phyloP scores from a whole-genome alignment of 2,113 vertebrate genomes.

The Tautogolabrus adspersus region DNA sequence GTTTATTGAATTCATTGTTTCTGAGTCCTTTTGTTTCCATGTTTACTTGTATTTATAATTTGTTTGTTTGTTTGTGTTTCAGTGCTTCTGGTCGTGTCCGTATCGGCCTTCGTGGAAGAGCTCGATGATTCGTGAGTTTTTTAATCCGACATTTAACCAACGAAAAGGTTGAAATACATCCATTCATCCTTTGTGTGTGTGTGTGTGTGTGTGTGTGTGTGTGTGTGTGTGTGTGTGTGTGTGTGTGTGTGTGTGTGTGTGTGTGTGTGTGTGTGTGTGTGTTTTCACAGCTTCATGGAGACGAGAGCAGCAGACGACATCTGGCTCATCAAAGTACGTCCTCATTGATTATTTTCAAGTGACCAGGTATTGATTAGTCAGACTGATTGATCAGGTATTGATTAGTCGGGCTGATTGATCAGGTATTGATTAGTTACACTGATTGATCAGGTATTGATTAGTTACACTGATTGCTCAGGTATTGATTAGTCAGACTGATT shows the following conservation, averaged over 20 bases:
- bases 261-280: background rate
- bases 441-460: background rate
- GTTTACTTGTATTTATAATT: background rate
- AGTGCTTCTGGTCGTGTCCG: slow-evolving; percentile 74
- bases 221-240: background rate
- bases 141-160: no score
- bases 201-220: background rate
- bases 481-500: no score
- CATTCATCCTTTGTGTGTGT: background rate
- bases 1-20: no score
- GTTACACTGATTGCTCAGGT: background rate
- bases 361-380: no score
- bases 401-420: background rate
- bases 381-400: no score
- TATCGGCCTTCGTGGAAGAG: slow-evolving; percentile 88
- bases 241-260: background rate
- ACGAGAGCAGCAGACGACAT: slow-evolving; percentile 85
- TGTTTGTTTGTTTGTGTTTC: slow-evolving; percentile 10
- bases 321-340: slow-evolving; percentile 93
- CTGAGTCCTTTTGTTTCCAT: background rate
- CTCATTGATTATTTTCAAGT: background rate
- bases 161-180: no score
- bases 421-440: no score
- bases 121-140: slow-evolving; percentile 90
- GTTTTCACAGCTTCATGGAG: slow-evolving; percentile 88